Conservation (phyloP, 2,888 invertebrate species). For the Phyllotreta cruciferae region DNA sequence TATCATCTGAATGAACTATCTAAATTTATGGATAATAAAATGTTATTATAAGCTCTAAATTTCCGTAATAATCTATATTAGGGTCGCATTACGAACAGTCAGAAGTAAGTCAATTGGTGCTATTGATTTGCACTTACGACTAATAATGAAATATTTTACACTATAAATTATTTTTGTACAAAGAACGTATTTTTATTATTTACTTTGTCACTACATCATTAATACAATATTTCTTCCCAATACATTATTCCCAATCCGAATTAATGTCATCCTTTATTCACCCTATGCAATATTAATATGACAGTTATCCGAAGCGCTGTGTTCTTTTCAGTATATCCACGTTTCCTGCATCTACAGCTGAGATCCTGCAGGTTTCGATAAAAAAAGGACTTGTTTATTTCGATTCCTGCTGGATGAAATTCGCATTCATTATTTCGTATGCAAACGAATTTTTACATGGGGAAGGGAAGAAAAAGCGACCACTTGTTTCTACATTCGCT, state of each 20-base stretch:
- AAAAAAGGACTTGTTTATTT: slow-evolving; percentile 3
- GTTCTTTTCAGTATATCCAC: slow-evolving; percentile 7
- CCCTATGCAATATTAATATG: slow-evolving; percentile 6
- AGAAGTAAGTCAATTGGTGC: no score
- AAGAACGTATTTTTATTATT: no score
- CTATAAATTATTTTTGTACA: no score
- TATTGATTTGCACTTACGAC: no score
- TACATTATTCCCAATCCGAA: not conserved
- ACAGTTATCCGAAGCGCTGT: slow-evolving; percentile 2
- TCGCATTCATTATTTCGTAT: not conserved
- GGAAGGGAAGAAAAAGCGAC: no score
- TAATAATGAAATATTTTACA: no score
- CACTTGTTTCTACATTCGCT: no score
- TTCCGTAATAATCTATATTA: slow-evolving; percentile 13
- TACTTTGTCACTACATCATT: slow-evolving; percentile 1
- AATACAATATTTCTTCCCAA: not conserved
- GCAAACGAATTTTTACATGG: no score
- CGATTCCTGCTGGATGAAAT: not conserved
- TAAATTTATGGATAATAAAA: no score
- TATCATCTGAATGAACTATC: no score
- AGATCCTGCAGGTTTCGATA: slow-evolving; percentile 12
- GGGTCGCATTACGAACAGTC: not conserved
- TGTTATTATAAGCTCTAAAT: slow-evolving; percentile 1
- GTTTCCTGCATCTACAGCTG: slow-evolving; percentile 16
- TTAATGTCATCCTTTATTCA: not conserved